phyloP scores from a whole-genome alignment of 2,797 vertebrate species.

The Neosilurus hyrtlii region DNA sequence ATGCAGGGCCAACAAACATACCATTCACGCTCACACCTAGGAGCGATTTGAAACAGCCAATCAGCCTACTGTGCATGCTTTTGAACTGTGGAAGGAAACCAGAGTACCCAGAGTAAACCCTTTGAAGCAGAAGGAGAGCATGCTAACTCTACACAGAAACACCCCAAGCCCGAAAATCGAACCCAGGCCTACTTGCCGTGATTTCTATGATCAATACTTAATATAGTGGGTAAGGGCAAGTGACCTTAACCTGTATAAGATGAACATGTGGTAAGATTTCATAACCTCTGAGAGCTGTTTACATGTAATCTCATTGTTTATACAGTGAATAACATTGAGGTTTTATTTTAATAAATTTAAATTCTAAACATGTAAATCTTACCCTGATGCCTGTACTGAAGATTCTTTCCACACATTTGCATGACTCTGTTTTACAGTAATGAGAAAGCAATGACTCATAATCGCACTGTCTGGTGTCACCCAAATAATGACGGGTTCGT shows the following conservation, averaged over 20 bases:
- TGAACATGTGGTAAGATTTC: no score
- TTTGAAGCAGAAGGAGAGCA: no score
- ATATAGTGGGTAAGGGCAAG: background rate
- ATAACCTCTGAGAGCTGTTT: no score
- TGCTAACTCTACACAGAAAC: no score
- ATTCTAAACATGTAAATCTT: background rate
- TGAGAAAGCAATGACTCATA: background rate
- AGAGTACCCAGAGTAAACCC: no score
- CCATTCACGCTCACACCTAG: no score
- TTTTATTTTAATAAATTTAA: background rate
- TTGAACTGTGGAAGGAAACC: no score
- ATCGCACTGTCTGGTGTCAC: background rate
- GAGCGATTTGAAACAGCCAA: no score
- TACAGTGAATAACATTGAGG: background rate
- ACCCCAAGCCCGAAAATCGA: no score
- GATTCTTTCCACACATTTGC: background rate
- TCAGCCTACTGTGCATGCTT: no score
- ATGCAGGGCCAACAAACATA: no score
- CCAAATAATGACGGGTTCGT: background rate
- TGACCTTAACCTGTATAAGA: background rate
- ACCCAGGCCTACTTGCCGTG: no score
- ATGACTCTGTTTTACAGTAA: background rate
- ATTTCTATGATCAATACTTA: background rate
- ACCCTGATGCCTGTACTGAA: background rate
- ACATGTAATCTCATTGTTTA: background rate